Base-by-base conservation (phyloP, 1,140 invertebrate species). In the Saccostrea cuccullata region DNA sequence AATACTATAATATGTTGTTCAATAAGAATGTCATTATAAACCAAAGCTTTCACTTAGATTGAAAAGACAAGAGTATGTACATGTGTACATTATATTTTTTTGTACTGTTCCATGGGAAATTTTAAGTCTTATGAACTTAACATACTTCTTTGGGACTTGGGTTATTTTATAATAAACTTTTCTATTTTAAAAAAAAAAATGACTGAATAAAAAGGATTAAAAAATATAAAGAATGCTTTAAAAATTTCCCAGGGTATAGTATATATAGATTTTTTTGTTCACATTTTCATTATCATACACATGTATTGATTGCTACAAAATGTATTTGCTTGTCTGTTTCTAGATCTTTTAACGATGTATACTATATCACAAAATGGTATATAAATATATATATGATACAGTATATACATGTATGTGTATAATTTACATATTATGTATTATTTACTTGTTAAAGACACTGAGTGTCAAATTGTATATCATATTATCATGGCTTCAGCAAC, bases 401-500 rank as follows among this genome's bases (percentile, higher is more conserved):
- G 15, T 70, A 73, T 30, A 73, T 23, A 73, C 67, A 23, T 30
- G 67, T 73, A 26, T 73, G 23, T 73, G 70, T 73, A 73, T n/a
- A n/a, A n/a, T 73, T 30, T 73, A 11, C 26, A 73, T 73, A 73
- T 73, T 73, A 26, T 73, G 26, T 73, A 73, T 73, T 73, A 73
- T 73, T 73, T 30, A 73, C 70, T 36, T 73, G 70, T 73, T 73
- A 73, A 30, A 2, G 70, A 73, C 70, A 73, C 70, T 30, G 70
- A 73, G 70, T 73, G 70, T 73, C 70, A 15, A 30, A 30, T 2
- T 73, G 70, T 73, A 47, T 47, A 73, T 73, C 70, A 73, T 73
- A 73, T 73, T 73, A 73, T 73, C 70, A 73, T 73, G 70, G 70
- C 70, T 73, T 73, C 70, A 30, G 70, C 23, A 23, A 73, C 70